phyloP scores from a whole-genome alignment of 2,113 vertebrate species.

The Mormyrus iriodes region DNA sequence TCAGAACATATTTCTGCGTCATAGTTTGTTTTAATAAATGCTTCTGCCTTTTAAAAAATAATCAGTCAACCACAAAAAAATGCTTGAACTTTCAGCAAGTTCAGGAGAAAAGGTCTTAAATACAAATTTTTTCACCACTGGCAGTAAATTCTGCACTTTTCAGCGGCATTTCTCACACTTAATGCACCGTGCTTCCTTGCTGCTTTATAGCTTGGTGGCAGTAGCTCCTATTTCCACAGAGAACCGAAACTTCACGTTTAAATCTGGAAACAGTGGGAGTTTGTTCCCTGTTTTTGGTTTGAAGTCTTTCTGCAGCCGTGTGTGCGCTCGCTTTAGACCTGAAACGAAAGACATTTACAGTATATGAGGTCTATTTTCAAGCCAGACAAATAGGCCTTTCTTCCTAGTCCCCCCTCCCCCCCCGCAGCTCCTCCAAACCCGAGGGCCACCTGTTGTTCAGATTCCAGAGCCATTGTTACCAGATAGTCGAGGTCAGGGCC shows the following conservation, averaged over 20 bases:
- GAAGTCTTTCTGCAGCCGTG: not conserved
- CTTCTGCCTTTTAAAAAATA: not conserved
- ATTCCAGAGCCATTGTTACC: constrained; percentile 59
- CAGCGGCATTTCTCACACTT: not conserved
- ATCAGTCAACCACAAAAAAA: not conserved
- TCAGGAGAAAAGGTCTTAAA: not conserved
- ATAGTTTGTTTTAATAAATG: not conserved
- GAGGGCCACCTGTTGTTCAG: constrained; percentile 65
- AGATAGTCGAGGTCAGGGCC: constrained; percentile 50
- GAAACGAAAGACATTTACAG: constrained; percentile 22
- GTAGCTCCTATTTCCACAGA: not conserved
- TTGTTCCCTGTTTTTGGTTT: not conserved
- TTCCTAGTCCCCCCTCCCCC: constrained; percentile 29
- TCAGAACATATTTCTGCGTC: not conserved
- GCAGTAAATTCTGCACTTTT: not conserved
- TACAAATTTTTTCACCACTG: not conserved
- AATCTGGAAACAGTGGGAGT: not conserved
- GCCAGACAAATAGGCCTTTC: constrained; percentile 59
- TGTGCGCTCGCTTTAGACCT: not conserved
- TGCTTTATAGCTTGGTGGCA: not conserved
- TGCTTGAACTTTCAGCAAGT: not conserved
- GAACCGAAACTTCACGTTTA: not conserved
- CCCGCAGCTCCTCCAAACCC: constrained; percentile 30
- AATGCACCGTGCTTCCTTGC: not conserved
- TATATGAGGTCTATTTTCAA: constrained; percentile 39